These are phyloP conservation scores for Brachionus rubens DNA, from an alignment of 1,140 invertebrate species.

Conservation along the genomic window DNA sequence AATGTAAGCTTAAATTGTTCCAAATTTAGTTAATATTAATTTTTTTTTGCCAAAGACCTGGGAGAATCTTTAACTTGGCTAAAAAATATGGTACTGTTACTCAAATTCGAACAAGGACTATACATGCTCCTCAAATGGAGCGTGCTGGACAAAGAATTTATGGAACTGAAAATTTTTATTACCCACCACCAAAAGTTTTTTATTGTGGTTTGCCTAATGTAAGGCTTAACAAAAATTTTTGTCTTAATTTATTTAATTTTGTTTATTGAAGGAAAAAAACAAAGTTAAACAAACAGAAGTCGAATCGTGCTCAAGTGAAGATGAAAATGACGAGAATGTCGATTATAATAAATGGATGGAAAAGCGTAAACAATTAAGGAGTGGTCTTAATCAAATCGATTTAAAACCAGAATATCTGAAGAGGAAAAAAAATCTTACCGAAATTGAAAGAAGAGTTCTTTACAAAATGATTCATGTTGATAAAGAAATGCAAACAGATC, in stretches of 20 bases:
- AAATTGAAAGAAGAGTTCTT: slow-evolving; percentile 28
- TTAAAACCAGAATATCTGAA: slow-evolving; percentile 25
- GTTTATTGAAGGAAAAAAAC: no score
- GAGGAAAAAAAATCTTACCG: slow-evolving; percentile 41
- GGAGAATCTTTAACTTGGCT: slow-evolving; percentile 20
- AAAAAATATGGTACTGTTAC: slow-evolving; percentile 41
- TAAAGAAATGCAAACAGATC: slow-evolving; percentile 40
- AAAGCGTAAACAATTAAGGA: slow-evolving; percentile 8
- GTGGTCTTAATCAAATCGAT: slow-evolving; percentile 5
- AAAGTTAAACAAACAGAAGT: slow-evolving; percentile 4
- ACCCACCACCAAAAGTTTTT: slow-evolving; percentile 37
- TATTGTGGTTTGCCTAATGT: slow-evolving; percentile 18
- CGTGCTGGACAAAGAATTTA: slow-evolving; percentile 23
- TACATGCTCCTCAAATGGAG: slow-evolving; percentile 31
- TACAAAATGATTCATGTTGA: slow-evolving; percentile 25
- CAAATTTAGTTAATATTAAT: no score
- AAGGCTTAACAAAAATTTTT: no score
- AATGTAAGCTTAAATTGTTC: background rate
- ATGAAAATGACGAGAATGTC: slow-evolving; percentile 11
- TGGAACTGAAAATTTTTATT: slow-evolving; percentile 29
- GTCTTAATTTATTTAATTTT: no score
- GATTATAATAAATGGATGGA: slow-evolving; percentile 1
- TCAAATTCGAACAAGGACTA: background rate
- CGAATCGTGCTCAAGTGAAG: background rate
- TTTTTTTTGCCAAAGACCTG: no score